Base-by-base conservation (phyloP, 2,888 invertebrate genomes). In the Phengaris arion region DNA sequence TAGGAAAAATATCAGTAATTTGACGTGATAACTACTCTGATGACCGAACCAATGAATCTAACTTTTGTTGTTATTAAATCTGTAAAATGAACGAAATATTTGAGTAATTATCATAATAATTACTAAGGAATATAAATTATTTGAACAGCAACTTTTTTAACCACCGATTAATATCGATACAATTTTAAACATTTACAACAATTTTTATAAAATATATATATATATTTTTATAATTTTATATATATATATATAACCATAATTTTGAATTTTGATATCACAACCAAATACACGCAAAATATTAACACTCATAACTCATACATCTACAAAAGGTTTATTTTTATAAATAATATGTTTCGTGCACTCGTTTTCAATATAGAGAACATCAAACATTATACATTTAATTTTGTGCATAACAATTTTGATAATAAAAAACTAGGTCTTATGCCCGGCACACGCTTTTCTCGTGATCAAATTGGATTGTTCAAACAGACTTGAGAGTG, bases 401-500 rank as follows among this genome's bases (percentile, higher is more conserved):
- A 64, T 45, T 64, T 64, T 64, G 64, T 64, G 64, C 64, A 64
- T 6, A 12, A 64, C 12, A 64, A 64, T 64, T 64, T 64, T 64
- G 64, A 64, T 45, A 35, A 35, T 35, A 45, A 7, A 64, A 12
- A 6, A 12, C 10, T 12, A 6, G 15, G 22, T 64, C 3, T 48
- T 7, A 48, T 48, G 35, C 2, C 35, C 35, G 35, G 1, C 35
- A 35, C 35, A 35, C 35, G 2, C 35, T 35, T 35, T 35, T 35
- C 35, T 35, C 35, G 4, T 35, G 35, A 48, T 48, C 48, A 8
- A 48, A 48, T 48, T 48, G 48, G 48, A 6, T 48, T 48, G 35
- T 48, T 48, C 6, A 48, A 48, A 48, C 48, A 5, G 48, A 6
- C 8, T 48, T 48, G 3, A 3, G 6, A 48, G 35, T 35, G 35